These are phyloP conservation scores for Cepaea nemoralis DNA, from an alignment of 1,140 invertebrate genomes.

Conservation along the genomic window DNA sequence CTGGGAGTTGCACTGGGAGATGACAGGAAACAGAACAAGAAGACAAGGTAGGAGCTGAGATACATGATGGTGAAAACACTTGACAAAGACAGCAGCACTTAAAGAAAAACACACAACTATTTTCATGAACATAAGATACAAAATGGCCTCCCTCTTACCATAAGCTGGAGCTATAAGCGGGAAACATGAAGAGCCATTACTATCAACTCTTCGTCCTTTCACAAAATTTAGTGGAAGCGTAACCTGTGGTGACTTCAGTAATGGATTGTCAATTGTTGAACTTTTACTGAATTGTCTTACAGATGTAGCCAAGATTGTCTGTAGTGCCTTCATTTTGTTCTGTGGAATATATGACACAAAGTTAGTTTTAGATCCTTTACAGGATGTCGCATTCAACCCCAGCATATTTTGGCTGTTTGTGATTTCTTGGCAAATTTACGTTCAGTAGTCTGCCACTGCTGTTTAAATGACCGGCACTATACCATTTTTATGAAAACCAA, in stretches of 20 bases:
- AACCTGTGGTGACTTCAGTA: conserved; percentile 18
- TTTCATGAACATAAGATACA: neutral
- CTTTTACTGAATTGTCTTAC: neutral
- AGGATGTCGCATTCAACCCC: no score
- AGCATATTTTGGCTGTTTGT: no score
- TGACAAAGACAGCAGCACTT: no score
- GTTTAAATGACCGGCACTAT: no score
- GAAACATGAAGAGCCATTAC: conserved; percentile 53
- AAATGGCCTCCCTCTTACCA: conserved; percentile 53
- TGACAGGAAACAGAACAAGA: no score
- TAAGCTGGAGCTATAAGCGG: conserved; percentile 67
- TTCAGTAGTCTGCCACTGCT: no score
- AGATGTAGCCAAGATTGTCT: neutral
- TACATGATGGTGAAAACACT: no score
- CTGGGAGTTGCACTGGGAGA: no score
- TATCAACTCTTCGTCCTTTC: conserved; percentile 55
- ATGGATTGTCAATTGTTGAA: neutral
- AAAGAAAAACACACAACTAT: no score
- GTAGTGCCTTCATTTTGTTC: neutral
- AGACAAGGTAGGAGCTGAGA: no score
- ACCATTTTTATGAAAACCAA: neutral
- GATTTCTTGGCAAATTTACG: no score
- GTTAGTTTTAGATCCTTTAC: no score
- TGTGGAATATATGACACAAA: conserved; percentile 3
- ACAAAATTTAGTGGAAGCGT: conserved; percentile 66